phyloP scores from a whole-genome alignment of 1,140 invertebrate genomes.

The Trypoxylus dichotomus region DNA sequence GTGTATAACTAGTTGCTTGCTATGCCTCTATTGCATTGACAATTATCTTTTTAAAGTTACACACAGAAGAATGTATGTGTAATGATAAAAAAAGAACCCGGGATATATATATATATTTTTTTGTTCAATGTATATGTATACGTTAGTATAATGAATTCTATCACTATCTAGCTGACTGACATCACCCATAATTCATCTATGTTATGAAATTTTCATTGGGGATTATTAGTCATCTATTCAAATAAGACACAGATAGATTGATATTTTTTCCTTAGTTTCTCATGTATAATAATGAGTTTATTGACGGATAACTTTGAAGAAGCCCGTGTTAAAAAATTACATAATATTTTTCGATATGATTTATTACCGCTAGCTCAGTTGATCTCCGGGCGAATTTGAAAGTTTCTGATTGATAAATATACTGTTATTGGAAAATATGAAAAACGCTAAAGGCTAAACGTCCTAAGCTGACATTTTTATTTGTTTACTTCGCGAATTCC shows the following conservation, averaged over 20 bases:
- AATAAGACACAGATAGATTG: neutral
- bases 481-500: neutral
- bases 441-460: neutral
- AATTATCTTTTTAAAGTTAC: too few species aligned
- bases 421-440: neutral
- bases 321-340: neutral
- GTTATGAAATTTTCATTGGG: neutral
- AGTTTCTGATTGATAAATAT: neutral
- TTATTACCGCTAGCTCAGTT: neutral
- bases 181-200: neutral
- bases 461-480: neutral
- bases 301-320: neutral
- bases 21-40: too few species aligned
- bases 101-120: too few species aligned
- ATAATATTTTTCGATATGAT: neutral
- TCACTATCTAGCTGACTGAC: neutral
- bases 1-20: too few species aligned
- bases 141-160: neutral
- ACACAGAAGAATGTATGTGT: too few species aligned
- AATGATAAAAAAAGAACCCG: too few species aligned
- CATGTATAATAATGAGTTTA: conserved; percentile 4
- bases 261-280: neutral
- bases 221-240: conserved; percentile 4
- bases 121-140: neutral
- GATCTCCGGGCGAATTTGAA: neutral